A percentile compares a stretch with the other conserved stretches of the same genome.
These are phyloP conservation scores for Tortricodes alternella DNA, from an alignment of 2,888 invertebrate genomes.

Conservation along the genomic window DNA sequence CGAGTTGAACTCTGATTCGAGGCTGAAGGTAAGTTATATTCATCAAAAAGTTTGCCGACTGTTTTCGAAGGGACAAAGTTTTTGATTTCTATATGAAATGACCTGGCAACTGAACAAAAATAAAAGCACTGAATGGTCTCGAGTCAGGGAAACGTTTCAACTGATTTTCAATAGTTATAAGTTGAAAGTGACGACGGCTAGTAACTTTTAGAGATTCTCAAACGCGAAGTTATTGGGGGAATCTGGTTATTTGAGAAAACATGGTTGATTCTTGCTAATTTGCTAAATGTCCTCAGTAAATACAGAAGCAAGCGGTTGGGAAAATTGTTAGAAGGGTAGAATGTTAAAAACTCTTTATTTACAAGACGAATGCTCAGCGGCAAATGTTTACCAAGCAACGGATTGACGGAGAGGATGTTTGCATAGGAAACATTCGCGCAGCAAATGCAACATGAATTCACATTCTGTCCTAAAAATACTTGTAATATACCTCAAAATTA, in stretches of 20 bases:
- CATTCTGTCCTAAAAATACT: background rate
- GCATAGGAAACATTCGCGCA: constrained; percentile 11
- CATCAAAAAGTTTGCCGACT: background rate
- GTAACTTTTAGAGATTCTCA: constrained; percentile 3
- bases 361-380: background rate
- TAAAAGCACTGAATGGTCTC: background rate
- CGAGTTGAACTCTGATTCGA: background rate
- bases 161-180: background rate
- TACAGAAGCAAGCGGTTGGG: constrained; percentile 4
- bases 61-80: constrained; percentile 4
- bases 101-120: background rate
- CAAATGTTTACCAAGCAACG: constrained; percentile 8
- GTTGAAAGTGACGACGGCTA: background rate
- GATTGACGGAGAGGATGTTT: constrained; percentile 7
- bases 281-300: constrained; percentile 10
- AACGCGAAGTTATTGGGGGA: background rate
- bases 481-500: constrained; percentile 20
- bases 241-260: background rate
- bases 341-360: constrained; percentile 5
- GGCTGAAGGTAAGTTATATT: background rate
- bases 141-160: background rate
- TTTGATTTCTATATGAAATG: background rate
- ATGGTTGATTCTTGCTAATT: constrained; percentile 1
- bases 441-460: constrained; percentile 5
- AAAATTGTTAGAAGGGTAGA: background rate